Evolutionary conservation across 2,113 vertebrate species (phyloP).

Genomic region (Bubo blakistoni): DNA sequence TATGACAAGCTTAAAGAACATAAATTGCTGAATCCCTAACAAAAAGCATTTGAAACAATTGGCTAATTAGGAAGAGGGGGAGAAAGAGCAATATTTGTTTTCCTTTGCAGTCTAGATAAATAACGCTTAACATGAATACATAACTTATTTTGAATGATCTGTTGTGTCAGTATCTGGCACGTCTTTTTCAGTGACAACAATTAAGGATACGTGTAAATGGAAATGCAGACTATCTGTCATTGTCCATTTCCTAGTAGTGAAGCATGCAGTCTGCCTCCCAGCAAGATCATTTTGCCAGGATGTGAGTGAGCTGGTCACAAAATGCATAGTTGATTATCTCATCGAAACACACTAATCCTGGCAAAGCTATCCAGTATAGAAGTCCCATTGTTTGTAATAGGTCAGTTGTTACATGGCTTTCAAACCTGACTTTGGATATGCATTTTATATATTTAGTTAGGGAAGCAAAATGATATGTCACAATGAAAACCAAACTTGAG

Average conservation of each 20-base stretch:
- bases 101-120: conserved; percentile 66
- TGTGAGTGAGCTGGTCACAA: conserved; percentile 52
- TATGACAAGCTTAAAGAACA: conserved; percentile 67
- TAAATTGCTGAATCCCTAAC: conserved; percentile 67
- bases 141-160: conserved; percentile 71
- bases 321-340: conserved; percentile 62
- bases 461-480: conserved; percentile 59
- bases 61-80: conserved; percentile 67
- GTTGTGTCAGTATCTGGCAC: conserved; percentile 68
- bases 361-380: conserved; percentile 41
- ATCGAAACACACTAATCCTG: conserved; percentile 62
- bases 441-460: conserved; percentile 62
- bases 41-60: conserved; percentile 70
- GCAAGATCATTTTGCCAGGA: conserved; percentile 41
- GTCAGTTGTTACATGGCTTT: conserved; percentile 63
- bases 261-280: conserved; percentile 53
- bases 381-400: conserved; percentile 62
- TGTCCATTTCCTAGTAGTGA: conserved; percentile 62
- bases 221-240: conserved; percentile 65
- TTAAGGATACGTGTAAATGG: conserved; percentile 64
- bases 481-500: conserved; percentile 51
- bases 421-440: conserved; percentile 47
- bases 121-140: conserved; percentile 66
- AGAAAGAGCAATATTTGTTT: conserved; percentile 73
- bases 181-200: conserved; percentile 64